Evolutionary conservation across 2,888 invertebrate species (phyloP), one percentile per base, ranked within the genome.

Genomic region (Lapara coniferarum): DNA sequence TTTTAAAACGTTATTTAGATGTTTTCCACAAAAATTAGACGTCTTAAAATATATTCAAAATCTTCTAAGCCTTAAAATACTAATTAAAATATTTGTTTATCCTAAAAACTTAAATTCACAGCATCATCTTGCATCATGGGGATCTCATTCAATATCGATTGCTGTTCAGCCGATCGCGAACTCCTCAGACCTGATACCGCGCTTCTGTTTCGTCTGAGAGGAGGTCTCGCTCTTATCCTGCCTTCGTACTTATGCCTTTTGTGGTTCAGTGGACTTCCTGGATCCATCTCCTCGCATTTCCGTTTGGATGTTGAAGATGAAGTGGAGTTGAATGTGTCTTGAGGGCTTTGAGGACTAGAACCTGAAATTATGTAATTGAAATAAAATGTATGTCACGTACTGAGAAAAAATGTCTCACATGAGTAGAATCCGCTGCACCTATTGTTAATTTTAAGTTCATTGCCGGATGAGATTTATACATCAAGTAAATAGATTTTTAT

Each of bases 191-290:
- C 78, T 0, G 89, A 83, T 0, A 90, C 88, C 67, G 81, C 84
- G 14, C 82, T 86, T 68, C 78, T 80, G 2, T 86, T 81, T 30
- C 63, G 49, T 46, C 86, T 81, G 14, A 94, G 75, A 1, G 94
- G 93, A 1, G 94, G 93, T 70, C 94, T 81, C 0, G 92, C 92
- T 46, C 84, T 77, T 68, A 94, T 92, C 71, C 90, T 85, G 13
- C 89, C 92, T 46, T 89, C 87, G 72, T 86, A 93, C 67, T 90
- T 93, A 30, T 90, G 87, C 10, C 89, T 85, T 71, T 94, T 94
- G 71, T 91, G 90, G 74, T 90, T 91, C 2, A 93, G 69, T 0
- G 94, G 94, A 72, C 93, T 93, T 0, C 88, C 89, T 0, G 81
- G 75, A 69, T 92, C 92, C 46, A 89, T 75, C 12, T 91, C 90